A percentile compares a stretch with the other conserved stretches of the same genome.
These are phyloP conservation scores for Amphiprion ocellaris DNA, from an alignment of 2,113 vertebrate genomes.

Conservation along the genomic window DNA sequence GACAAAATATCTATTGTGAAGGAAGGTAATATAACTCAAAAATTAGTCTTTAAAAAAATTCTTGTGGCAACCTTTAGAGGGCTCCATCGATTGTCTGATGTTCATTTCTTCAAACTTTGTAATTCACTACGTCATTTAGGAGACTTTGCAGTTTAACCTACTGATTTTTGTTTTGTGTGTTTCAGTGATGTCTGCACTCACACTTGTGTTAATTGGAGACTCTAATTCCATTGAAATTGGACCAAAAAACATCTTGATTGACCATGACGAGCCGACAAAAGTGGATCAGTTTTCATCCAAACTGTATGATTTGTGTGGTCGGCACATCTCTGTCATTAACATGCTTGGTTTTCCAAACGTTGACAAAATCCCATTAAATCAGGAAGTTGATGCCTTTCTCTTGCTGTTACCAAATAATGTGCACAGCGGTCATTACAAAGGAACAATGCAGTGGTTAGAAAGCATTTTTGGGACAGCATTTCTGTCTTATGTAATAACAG, in stretches of 20 bases:
- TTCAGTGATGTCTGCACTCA: constrained; percentile 30
- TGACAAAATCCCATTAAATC: not conserved
- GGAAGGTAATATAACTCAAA: too few species aligned
- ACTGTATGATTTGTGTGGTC: constrained; percentile 50
- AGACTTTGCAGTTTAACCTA: not conserved
- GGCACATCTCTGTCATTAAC: constrained; percentile 39
- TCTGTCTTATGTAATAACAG: constrained; percentile 38
- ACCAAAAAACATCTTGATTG: constrained; percentile 38
- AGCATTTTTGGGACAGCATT: constrained; percentile 29
- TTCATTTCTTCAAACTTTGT: too few species aligned
- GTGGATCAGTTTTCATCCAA: constrained; percentile 11
- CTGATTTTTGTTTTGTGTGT: not conserved
- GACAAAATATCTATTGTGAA: too few species aligned
- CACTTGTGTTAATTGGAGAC: constrained; percentile 54
- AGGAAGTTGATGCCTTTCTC: constrained; percentile 30
- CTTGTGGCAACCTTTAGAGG: too few species aligned
- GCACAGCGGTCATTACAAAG: constrained; percentile 23
- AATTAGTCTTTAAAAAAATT: too few species aligned
- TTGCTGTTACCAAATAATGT: constrained; percentile 43
- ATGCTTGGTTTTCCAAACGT: constrained; percentile 30
- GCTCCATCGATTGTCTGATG: too few species aligned
- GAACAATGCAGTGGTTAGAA: constrained; percentile 41
- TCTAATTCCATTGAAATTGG: constrained; percentile 26
- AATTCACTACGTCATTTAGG: too few species aligned
- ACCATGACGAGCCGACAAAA: not conserved